Percentiles rank a stretch among this genome's conserved stretches.
Evolutionary conservation across 35 echinoderm and acorn worm species (phyloP).

Genomic region (Strongylocentrotus purpuratus): DNA sequence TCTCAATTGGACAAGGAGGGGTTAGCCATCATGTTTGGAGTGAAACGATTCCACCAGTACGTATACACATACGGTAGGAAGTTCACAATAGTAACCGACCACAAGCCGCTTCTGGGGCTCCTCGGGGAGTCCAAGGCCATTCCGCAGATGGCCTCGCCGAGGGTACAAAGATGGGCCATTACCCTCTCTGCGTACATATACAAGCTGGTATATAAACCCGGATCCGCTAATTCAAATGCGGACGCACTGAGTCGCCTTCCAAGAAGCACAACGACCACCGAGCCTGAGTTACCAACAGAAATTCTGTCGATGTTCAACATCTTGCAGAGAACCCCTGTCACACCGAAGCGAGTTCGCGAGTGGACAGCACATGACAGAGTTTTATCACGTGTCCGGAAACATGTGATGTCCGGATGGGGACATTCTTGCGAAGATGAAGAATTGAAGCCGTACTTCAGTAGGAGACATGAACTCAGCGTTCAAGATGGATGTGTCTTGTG

Average conservation of each 20-base stretch:
- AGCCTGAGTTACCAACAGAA: conserved; percentile 16
- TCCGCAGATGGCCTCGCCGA: conserved; percentile 55
- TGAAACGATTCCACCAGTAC: conserved; percentile 74
- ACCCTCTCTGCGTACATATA: conserved; percentile 63
- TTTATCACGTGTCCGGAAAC: conserved; percentile 50
- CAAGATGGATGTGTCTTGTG: conserved; percentile 63
- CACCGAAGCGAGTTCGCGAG: conserved; percentile 11
- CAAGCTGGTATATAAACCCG: conserved; percentile 33
- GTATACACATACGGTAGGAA: conserved; percentile 72
- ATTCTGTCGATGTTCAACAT: conserved; percentile 42
- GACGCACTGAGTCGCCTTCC: conserved; percentile 64
- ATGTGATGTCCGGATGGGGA: conserved; percentile 43
- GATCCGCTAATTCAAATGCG: conserved; percentile 49
- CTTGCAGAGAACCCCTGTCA: conserved; percentile 37
- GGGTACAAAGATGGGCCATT: conserved; percentile 77
- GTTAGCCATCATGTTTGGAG: conserved; percentile 58
- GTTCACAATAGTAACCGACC: conserved; percentile 66
- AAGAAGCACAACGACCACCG: not conserved
- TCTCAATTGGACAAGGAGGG: conserved; percentile 71
- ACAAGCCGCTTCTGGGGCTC: conserved; percentile 71
- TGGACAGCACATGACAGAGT: conserved; percentile 45
- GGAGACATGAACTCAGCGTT: conserved; percentile 66
- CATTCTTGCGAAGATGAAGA: not conserved
- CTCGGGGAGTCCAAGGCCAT: conserved; percentile 42
- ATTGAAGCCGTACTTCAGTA: conserved; percentile 58